Evolutionary conservation across 2,888 invertebrate species (phyloP).

Genomic region (Pyrgus malvae): DNA sequence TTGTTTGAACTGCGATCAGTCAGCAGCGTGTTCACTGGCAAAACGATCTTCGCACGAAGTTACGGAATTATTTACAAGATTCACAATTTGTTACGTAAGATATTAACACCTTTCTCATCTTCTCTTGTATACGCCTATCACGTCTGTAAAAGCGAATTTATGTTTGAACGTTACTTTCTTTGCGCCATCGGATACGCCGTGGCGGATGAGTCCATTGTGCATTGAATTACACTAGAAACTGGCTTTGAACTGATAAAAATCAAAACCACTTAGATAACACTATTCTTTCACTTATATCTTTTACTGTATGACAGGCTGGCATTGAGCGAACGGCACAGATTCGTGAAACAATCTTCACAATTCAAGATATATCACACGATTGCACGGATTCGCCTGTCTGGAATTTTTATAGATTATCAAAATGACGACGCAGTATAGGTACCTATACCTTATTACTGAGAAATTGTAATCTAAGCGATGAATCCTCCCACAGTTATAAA

Average conservation of each 20-base stretch:
- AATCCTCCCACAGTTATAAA: neutral
- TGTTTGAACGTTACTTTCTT: constrained; percentile 17
- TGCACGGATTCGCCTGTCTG: neutral
- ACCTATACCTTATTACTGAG: neutral
- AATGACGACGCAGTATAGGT: neutral
- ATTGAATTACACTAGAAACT: constrained; percentile 17
- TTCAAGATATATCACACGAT: neutral
- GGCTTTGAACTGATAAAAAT: constrained; percentile 16
- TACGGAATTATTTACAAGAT: neutral
- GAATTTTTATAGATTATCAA: neutral
- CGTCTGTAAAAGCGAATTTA: constrained; percentile 3
- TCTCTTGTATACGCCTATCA: neutral
- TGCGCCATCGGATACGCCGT: neutral
- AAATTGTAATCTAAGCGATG: neutral
- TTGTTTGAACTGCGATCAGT: too few species aligned
- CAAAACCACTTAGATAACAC: constrained; percentile 10
- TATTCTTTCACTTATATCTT: constrained; percentile 12
- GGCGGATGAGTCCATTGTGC: constrained; percentile 14
- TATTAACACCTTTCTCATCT: neutral
- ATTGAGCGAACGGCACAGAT: constrained; percentile 9
- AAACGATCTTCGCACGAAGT: neutral
- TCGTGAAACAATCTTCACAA: constrained; percentile 2
- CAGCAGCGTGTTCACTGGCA: too few species aligned
- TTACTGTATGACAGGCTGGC: constrained; percentile 5
- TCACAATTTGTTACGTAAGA: neutral